A percentile compares a stretch with the other conserved stretches of the same genome.
These are phyloP conservation scores for Saccostrea glomerata DNA, from an alignment of 1,140 invertebrate genomes.

Conservation along the genomic window DNA sequence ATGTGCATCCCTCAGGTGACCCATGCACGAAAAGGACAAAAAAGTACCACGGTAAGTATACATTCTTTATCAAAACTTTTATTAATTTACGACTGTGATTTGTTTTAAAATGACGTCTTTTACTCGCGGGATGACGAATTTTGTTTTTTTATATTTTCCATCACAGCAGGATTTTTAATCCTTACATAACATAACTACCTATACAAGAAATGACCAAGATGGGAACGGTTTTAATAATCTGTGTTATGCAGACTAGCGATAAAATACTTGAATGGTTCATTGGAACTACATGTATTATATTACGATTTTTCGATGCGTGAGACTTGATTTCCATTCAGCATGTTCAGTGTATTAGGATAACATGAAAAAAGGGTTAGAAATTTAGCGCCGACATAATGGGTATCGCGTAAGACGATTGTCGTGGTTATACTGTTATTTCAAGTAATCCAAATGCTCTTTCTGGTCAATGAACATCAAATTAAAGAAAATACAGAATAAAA, in stretches of 20 bases:
- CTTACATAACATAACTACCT: neutral
- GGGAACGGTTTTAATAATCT: neutral
- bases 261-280: neutral
- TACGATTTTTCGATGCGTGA: neutral
- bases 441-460: neutral
- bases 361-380: neutral
- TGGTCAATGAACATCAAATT: neutral
- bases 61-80: no score
- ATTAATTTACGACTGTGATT: no score
- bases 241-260: neutral
- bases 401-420: neutral
- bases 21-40: no score
- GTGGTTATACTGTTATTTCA: neutral
- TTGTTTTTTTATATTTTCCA: no score
- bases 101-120: no score
- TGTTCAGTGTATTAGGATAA: constrained; percentile 7
- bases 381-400: neutral
- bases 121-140: no score
- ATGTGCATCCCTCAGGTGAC: no score
- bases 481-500: neutral
- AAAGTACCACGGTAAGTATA: no score
- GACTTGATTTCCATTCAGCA: neutral
- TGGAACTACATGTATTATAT: neutral
- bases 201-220: neutral
- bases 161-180: neutral